Evolutionary conservation across 2,797 vertebrate genomes (phyloP), one percentile per base, ranked within the genome.

Genomic region (Thaleichthys pacificus): DNA sequence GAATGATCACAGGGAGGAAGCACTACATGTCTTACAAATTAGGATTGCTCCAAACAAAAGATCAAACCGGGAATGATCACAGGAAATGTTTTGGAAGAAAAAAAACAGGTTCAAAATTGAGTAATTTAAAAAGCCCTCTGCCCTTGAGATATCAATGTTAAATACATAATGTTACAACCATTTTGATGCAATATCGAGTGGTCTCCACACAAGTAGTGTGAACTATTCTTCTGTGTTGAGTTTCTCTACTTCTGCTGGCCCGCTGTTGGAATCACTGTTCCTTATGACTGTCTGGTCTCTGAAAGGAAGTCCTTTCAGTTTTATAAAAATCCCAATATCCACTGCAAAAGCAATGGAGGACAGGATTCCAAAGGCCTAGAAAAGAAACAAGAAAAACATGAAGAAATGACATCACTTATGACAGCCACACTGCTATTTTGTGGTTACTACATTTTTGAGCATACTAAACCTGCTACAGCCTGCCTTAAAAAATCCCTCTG

Each of bases 321-420:
- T 30, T 88, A 15, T 11, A 0, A 1, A 88, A 80, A 79, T 0
- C 0, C 0, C 0, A 1, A 73, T 0, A 72, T 97, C 96, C 0
- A 5, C 0, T 0, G 81, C 0, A 81, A 95, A 98, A 3, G 69
- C 65, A 1, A 1, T 0, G 11, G 82, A 76, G 14, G 95, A 93
- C 1, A 95, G 0, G 84, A 96, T 94, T 12, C 97, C 96, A 70
- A 96, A 97, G 0, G 0, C 88, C 96, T 98, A 76, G 72, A 61
- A 64, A 22, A 28, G 21, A 30, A 51, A n/a, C 11, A 69, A 5
- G 57, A 12, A 19, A 32, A 38, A 30, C 28, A 30, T 30, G 3
- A 73, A 2, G 24, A 61, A 61, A 38, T n/a, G 12, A 30, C 21
- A 15, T 26, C 14, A 58, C 15, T 35, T 26, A 24, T 42, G 5